phyloP scores from a whole-genome alignment of 2,113 vertebrate genomes.

The Psilopogon haemacephalus region DNA sequence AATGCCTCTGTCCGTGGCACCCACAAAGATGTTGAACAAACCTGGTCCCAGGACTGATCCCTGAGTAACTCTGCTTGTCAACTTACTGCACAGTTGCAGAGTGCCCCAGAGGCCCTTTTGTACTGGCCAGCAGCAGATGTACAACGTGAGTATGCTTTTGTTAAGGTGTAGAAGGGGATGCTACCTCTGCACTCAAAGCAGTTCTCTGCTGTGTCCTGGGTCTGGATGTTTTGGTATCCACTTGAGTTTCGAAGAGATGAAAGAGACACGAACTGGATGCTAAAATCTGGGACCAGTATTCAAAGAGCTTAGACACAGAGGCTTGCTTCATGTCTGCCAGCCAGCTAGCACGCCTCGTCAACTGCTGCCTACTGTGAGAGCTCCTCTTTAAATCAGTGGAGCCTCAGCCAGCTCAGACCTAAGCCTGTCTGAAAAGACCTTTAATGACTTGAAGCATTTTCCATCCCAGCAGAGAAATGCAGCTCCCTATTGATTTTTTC shows the following conservation, averaged over 20 bases:
- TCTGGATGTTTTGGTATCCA: neutral
- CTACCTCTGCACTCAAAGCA: neutral
- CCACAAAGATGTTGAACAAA: no score
- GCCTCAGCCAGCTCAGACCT: conserved; percentile 18
- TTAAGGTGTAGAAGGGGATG: neutral
- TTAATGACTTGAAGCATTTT: conserved; percentile 29
- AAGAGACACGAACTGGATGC: neutral
- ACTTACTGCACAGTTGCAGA: neutral
- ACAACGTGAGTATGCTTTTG: neutral
- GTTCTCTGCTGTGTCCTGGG: neutral
- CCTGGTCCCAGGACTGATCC: no score
- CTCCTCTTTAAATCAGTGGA: conserved; percentile 10
- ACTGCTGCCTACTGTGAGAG: neutral
- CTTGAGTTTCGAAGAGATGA: neutral
- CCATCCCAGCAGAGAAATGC: conserved; percentile 37
- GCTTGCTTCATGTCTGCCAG: neutral
- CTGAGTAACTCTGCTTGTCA: no score
- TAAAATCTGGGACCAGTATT: neutral
- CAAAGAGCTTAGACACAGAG: neutral
- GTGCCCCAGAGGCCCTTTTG: neutral
- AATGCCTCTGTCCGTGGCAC: no score
- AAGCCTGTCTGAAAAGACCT: conserved; percentile 40
- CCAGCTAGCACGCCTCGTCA: neutral
- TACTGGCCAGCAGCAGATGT: conserved; percentile 12
- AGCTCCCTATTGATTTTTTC: conserved; percentile 34